Evolutionary conservation across 2,888 invertebrate genomes (phyloP).

Genomic region (Drosophila borborema): DNA sequence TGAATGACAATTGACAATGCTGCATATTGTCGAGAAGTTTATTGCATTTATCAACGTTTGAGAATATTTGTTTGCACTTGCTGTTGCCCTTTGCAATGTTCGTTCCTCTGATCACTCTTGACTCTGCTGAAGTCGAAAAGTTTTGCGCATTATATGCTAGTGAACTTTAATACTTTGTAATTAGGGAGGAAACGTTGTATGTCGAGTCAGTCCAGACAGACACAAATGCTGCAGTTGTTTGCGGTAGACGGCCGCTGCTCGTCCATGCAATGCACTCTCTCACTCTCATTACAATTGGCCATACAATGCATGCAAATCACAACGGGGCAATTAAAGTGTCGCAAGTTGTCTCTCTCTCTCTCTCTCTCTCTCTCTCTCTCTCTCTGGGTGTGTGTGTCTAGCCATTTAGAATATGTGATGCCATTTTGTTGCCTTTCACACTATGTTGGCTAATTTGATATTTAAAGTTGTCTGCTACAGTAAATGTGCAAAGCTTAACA

Average conservation of each 20-base stretch:
- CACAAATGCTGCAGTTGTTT: constrained; percentile 56
- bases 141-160: constrained; percentile 19
- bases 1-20: constrained; percentile 50
- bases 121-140: constrained; percentile 14
- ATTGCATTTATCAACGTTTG: constrained; percentile 69
- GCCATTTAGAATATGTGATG: constrained; percentile 52
- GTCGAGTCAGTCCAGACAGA: not conserved
- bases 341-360: constrained; percentile 45
- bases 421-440: constrained; percentile 14
- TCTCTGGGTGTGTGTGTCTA: constrained; percentile 47
- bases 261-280: constrained; percentile 24
- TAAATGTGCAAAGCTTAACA: constrained; percentile 18
- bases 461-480: constrained; percentile 57
- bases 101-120: not conserved
- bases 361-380: constrained; percentile 35
- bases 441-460: constrained; percentile 59
- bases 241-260: constrained; percentile 33
- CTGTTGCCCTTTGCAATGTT: not conserved
- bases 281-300: not conserved
- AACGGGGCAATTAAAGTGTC: constrained; percentile 71
- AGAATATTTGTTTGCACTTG: constrained; percentile 20
- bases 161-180: constrained; percentile 42
- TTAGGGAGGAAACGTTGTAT: constrained; percentile 12
- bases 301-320: constrained; percentile 62
- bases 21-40: constrained; percentile 63